Evolutionary conservation across 1,140 invertebrate genomes (phyloP).

Genomic region (Drosophila pruinosa): DNA sequence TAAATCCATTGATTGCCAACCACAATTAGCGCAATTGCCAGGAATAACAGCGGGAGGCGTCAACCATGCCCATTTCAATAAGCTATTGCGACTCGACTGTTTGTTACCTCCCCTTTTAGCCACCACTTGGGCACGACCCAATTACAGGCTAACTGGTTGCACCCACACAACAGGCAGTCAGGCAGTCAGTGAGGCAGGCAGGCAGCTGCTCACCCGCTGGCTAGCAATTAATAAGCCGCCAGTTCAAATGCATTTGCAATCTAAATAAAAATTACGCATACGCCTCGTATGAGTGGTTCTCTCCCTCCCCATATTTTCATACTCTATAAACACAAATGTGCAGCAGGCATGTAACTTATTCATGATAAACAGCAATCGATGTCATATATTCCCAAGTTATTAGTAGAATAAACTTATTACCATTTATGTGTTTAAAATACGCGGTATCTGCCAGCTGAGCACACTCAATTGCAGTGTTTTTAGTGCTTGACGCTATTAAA

Average conservation of each 20-base stretch:
- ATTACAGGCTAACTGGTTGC: slow-evolving; percentile 29
- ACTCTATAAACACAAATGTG: background rate
- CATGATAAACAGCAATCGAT: no score
- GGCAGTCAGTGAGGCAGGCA: background rate
- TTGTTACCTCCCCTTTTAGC: background rate
- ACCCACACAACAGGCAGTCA: slow-evolving; percentile 15
- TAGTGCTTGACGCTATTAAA: slow-evolving; percentile 27
- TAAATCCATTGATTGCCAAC: slow-evolving; percentile 26
- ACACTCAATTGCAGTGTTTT: background rate
- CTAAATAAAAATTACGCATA: slow-evolving; percentile 45
- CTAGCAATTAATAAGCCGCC: slow-evolving; percentile 40
- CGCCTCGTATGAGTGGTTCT: slow-evolving; percentile 10
- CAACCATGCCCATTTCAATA: slow-evolving; percentile 1
- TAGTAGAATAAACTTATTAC: no score
- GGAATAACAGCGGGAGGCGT: slow-evolving; percentile 18
- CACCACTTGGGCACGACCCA: slow-evolving; percentile 39
- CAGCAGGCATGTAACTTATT: no score
- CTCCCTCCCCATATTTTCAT: background rate
- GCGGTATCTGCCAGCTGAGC: background rate
- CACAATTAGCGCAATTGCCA: slow-evolving; percentile 34
- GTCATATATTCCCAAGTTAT: no score
- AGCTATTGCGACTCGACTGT: background rate
- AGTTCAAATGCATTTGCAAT: slow-evolving; percentile 39
- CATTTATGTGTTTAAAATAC: background rate
- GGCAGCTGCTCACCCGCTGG: slow-evolving; percentile 15